Evolutionary conservation across 2,888 invertebrate species (phyloP).

Genomic region (Cryptus armator): DNA sequence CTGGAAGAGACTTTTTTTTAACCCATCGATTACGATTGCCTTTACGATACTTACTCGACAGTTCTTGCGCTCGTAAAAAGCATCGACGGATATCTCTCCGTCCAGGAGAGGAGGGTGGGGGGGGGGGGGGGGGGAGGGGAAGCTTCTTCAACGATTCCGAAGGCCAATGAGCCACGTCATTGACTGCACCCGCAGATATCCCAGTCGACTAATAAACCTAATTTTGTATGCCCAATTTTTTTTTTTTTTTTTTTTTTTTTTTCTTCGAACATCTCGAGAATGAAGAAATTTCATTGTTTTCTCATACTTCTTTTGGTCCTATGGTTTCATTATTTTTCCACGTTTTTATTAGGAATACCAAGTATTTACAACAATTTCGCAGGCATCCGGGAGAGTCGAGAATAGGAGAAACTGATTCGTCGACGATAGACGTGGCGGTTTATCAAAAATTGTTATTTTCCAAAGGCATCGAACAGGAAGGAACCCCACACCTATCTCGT

Average conservation of each 20-base stretch:
- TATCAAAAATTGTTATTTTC: constrained; percentile 48
- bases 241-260: constrained; percentile 16
- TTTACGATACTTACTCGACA: constrained; percentile 80
- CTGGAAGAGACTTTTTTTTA: constrained; percentile 67
- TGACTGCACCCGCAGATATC: constrained; percentile 6
- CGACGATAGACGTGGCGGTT: not conserved
- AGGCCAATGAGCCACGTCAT: constrained; percentile 14
- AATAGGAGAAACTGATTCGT: not conserved
- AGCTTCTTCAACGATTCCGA: constrained; percentile 5
- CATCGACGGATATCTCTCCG: constrained; percentile 57
- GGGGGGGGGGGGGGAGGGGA: not conserved
- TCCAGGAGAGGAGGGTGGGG: not conserved
- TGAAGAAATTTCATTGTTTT: constrained; percentile 1
- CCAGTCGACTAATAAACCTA: not conserved
- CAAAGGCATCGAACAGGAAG: constrained; percentile 39
- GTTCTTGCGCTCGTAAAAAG: constrained; percentile 81
- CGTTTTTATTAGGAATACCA: constrained; percentile 5
- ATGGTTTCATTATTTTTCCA: not conserved
- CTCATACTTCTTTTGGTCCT: not conserved
- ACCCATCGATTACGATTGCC: constrained; percentile 81
- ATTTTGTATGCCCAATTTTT: not conserved
- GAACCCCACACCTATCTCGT: constrained; percentile 7
- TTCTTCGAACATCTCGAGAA: not conserved
- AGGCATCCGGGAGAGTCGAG: constrained; percentile 34
- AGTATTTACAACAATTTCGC: constrained; percentile 41